Conservation (phyloP, 37 sponge, comb jelly and placozoan species). For the Aplysina aerophoba region DNA sequence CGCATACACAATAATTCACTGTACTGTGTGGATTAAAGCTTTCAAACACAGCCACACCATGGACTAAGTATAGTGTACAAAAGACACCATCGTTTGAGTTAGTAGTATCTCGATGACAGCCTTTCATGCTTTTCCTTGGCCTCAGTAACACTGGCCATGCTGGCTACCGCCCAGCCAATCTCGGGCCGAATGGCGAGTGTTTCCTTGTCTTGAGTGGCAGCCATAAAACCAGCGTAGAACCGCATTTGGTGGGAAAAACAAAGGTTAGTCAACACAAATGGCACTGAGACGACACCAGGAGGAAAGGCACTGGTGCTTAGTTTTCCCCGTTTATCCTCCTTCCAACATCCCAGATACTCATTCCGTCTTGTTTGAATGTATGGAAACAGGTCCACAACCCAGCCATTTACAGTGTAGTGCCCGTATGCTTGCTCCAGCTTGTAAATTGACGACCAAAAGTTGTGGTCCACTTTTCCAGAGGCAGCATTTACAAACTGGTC, state of each 20-base stretch:
- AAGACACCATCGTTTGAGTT: too few species aligned
- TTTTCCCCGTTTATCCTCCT: not conserved
- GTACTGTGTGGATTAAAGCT: too few species aligned
- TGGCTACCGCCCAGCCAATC: conserved; percentile 33
- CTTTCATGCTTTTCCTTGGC: too few species aligned
- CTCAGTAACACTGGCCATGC: too few species aligned
- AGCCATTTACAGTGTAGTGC: conserved; percentile 50
- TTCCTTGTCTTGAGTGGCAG: conserved; percentile 29
- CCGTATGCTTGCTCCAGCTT: conserved; percentile 21
- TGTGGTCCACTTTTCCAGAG: conserved; percentile 40
- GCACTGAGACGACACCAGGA: conserved; percentile 32
- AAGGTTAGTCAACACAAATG: not conserved
- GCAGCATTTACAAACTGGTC: conserved; percentile 65
- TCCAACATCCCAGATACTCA: not conserved
- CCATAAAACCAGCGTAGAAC: conserved; percentile 33
- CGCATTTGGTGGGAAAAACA: conserved; percentile 2
- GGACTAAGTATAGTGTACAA: too few species aligned
- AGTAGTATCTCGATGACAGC: too few species aligned
- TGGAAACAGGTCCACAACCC: conserved; percentile 56
- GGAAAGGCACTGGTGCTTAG: conserved; percentile 8
- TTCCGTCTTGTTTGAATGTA: conserved; percentile 4
- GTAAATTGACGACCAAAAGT: conserved; percentile 65
- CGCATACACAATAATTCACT: too few species aligned
- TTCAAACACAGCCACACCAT: too few species aligned
- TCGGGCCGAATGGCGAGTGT: conserved; percentile 25